Conservation (phyloP, 2,113 vertebrate species). For the Marmota flaviventris region DNA sequence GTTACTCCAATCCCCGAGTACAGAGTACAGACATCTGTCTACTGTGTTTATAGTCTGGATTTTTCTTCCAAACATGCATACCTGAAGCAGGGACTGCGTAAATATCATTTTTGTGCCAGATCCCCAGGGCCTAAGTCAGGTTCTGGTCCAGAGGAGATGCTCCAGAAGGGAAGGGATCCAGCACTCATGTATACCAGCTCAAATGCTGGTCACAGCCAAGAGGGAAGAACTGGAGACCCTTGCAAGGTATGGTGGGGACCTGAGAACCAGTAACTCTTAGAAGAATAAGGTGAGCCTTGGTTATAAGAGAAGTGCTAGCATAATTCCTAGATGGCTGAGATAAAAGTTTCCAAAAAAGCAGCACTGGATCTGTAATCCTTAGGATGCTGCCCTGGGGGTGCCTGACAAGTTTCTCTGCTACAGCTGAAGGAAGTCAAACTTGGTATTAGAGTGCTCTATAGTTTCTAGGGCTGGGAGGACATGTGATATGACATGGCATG, state of each 20-base stretch:
- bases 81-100: background rate
- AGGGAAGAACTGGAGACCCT: background rate
- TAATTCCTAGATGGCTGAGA: background rate
- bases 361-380: background rate
- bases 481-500: background rate
- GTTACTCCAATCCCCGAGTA: background rate
- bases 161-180: background rate
- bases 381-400: background rate
- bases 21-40: background rate
- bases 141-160: background rate
- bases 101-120: background rate
- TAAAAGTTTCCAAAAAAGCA: background rate
- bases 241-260: background rate
- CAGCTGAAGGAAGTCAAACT: background rate
- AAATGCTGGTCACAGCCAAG: background rate
- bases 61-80: slow-evolving; percentile 1
- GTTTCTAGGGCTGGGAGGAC: background rate
- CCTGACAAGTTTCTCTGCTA: background rate
- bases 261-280: background rate
- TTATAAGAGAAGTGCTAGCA: background rate
- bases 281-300: background rate
- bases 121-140: background rate
- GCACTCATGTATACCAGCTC: background rate
- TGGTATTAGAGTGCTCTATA: background rate
- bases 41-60: background rate